phyloP scores from a whole-genome alignment of 1,140 invertebrate species.

The Ceratitis capitata region DNA sequence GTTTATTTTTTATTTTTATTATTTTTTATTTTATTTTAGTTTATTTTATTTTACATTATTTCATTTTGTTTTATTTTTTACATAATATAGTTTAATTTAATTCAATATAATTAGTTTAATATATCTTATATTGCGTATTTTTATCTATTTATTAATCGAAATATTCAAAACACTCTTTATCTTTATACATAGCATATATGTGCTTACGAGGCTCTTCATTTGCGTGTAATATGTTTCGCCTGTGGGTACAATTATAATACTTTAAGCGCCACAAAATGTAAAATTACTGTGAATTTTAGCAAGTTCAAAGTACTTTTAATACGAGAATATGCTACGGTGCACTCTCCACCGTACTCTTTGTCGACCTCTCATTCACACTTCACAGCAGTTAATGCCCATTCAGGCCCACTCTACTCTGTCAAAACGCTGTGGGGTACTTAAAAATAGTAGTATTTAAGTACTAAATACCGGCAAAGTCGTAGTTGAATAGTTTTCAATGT shows the following conservation, averaged over 20 bases:
- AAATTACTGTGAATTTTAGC: slow-evolving; percentile 22
- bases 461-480: slow-evolving; percentile 6
- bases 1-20: too few relatives aligned
- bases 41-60: too few relatives aligned
- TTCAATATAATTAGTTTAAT: too few relatives aligned
- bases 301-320: slow-evolving; percentile 25
- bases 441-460: slow-evolving; percentile 9
- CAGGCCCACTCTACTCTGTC: not conserved
- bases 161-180: too few relatives aligned
- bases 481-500: not conserved
- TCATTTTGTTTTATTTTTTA: too few relatives aligned
- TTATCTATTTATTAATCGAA: too few relatives aligned
- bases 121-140: too few relatives aligned
- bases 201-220: not conserved
- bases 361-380: not conserved
- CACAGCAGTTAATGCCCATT: not conserved
- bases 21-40: too few relatives aligned
- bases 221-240: not conserved
- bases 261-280: slow-evolving; percentile 20
- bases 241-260: slow-evolving; percentile 18
- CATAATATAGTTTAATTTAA: too few relatives aligned
- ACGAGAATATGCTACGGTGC: not conserved
- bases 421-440: not conserved
- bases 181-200: too few relatives aligned
- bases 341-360: not conserved